These are phyloP conservation scores for Salvelinus sp. DNA, from an alignment of 2,113 vertebrate species.

Conservation along the genomic window DNA sequence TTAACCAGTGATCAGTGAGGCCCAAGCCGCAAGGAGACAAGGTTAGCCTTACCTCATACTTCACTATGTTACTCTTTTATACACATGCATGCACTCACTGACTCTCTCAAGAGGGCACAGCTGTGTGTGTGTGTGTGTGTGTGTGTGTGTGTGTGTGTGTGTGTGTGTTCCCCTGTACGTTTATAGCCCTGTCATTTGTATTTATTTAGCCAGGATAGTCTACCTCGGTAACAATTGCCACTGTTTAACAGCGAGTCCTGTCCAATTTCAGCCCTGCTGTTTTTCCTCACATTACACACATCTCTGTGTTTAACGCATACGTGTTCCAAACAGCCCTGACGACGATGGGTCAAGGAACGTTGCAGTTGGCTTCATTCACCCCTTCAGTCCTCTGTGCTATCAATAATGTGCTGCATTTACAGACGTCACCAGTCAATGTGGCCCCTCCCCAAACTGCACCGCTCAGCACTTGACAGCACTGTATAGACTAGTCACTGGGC, in stretches of 20 bases:
- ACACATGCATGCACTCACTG: neutral
- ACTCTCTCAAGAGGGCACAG: neutral
- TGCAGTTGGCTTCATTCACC: neutral
- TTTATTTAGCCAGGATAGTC: too few relatives aligned
- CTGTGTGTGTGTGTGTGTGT: neutral
- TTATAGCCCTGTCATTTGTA: too few relatives aligned
- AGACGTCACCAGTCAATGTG: constrained; percentile 1
- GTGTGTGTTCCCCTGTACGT: neutral
- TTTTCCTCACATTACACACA: neutral
- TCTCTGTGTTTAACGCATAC: neutral
- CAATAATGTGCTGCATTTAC: neutral
- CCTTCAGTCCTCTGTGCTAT: neutral
- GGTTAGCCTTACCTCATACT: neutral
- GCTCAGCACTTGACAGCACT: neutral
- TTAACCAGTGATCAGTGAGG: neutral
- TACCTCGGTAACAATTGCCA: too few relatives aligned
- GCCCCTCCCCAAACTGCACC: neutral
- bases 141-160: neutral
- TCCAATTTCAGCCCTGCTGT: too few relatives aligned
- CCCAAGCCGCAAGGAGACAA: neutral
- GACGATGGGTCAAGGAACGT: neutral
- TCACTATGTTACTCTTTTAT: neutral
- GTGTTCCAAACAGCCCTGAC: neutral
- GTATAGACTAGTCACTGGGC: neutral
- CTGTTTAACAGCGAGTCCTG: too few relatives aligned